Conservation (phyloP, 2,797 vertebrate species). For the Trachops cirrhosus region DNA sequence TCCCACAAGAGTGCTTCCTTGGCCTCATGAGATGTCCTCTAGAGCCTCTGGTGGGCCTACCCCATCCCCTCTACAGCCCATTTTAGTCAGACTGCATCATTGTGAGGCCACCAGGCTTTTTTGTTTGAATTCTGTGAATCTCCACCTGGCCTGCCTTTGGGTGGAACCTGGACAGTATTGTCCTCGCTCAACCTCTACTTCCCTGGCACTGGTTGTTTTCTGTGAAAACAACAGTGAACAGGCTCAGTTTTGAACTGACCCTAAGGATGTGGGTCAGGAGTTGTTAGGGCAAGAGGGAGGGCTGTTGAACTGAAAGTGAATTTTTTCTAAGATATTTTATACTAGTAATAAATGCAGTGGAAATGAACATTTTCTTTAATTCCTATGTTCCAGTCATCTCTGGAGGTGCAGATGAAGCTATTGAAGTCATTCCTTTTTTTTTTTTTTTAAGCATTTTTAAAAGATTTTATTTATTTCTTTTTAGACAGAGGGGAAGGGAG, state of each 20-base stretch:
- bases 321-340: slow-evolving; percentile 65
- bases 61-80: neutral
- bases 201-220: slow-evolving; percentile 66
- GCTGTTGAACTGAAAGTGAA: slow-evolving; percentile 25
- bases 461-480: too few relatives aligned
- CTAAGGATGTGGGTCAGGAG: slow-evolving; percentile 37
- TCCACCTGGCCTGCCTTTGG: neutral
- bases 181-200: neutral
- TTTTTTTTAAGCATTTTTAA: too few relatives aligned
- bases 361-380: slow-evolving; percentile 55
- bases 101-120: slow-evolving; percentile 6
- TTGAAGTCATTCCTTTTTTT: neutral
- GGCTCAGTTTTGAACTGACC: slow-evolving; percentile 39
- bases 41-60: neutral
- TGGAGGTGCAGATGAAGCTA: neutral
- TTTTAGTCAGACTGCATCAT: neutral
- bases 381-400: neutral
- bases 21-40: neutral
- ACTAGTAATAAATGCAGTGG: slow-evolving; percentile 73
- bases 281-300: slow-evolving; percentile 33
- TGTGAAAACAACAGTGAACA: slow-evolving; percentile 66
- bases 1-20: neutral
- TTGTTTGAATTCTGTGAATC: slow-evolving; percentile 55
- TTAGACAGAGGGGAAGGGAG: too few relatives aligned
- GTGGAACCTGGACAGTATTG: slow-evolving; percentile 21